Percentiles rank a stretch among this genome's conserved stretches.
Conservation (phyloP, 2,888 invertebrate species). For the Cistogaster globosa region DNA sequence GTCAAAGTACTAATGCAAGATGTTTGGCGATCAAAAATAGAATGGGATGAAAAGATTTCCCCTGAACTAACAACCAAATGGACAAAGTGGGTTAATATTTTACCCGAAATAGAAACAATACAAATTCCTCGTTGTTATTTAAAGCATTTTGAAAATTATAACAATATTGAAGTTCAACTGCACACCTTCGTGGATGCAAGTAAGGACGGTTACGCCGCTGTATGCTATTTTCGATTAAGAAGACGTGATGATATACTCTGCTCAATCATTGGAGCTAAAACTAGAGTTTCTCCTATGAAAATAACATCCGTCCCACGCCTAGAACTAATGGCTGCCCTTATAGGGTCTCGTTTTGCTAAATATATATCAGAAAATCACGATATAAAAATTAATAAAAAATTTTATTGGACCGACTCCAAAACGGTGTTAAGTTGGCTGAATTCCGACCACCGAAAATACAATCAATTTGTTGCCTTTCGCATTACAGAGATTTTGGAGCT, state of each 20-base stretch:
- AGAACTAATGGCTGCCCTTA: conserved; percentile 30
- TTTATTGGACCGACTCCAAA: conserved; percentile 1
- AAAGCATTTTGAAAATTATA: conserved; percentile 2
- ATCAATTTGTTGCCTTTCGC: conserved; percentile 1
- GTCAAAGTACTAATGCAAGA: conserved; percentile 42
- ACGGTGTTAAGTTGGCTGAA: not conserved
- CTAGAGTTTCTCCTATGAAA: conserved; percentile 19
- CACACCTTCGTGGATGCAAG: conserved; percentile 37
- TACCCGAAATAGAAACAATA: conserved; percentile 24
- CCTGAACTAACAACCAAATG: conserved; percentile 21
- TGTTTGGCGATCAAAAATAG: conserved; percentile 12
- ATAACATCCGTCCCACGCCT: conserved; percentile 12
- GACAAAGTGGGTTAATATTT: conserved; percentile 36
- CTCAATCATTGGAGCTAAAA: not conserved
- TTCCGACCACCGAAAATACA: not conserved
- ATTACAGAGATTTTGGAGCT: not conserved
- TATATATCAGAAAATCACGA: not conserved
- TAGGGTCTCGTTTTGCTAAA: conserved; percentile 26
- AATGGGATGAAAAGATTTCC: conserved; percentile 32
- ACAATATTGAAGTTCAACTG: not conserved
- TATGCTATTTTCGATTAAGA: no score
- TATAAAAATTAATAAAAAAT: not conserved
- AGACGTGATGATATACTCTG: not conserved
- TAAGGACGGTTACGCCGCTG: no score
- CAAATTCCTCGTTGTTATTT: conserved; percentile 23